These are phyloP conservation scores for Nephrotoma guestfalica DNA, from an alignment of 2,888 invertebrate species.

Conservation along the genomic window DNA sequence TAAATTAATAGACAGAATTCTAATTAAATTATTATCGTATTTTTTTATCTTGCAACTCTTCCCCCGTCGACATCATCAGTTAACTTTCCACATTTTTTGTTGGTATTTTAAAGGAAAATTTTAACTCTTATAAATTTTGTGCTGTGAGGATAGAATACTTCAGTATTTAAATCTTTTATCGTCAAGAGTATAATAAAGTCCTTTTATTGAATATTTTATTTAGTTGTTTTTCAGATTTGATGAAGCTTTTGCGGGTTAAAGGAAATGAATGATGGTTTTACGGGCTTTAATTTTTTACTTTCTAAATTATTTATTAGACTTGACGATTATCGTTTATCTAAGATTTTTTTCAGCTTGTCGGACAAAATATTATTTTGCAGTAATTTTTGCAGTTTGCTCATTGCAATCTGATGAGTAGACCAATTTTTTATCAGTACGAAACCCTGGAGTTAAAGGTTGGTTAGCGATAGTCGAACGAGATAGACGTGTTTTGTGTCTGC, in stretches of 20 bases:
- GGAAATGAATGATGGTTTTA: not conserved
- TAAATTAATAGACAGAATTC: not conserved
- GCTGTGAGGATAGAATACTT: not conserved
- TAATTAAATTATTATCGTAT: not conserved
- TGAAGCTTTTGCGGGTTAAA: not conserved
- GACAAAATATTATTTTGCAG: too few species aligned
- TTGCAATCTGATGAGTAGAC: too few species aligned
- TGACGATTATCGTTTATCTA: too few species aligned
- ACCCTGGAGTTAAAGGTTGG: too few species aligned
- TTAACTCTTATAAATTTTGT: not conserved
- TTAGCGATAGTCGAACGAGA: too few species aligned
- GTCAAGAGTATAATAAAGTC: not conserved
- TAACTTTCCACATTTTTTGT: not conserved
- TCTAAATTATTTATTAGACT: not conserved
- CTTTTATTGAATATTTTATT: not conserved
- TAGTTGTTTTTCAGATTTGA: not conserved
- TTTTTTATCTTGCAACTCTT: not conserved
- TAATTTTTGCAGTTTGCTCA: too few species aligned
- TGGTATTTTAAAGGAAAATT: not conserved
- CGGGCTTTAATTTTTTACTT: not conserved
- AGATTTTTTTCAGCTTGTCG: too few species aligned
- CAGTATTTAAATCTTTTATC: not conserved
- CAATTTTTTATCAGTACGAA: too few species aligned
- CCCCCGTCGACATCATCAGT: not conserved
- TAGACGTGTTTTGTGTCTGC: too few species aligned